Evolutionary conservation across 2,113 vertebrate species (phyloP), one percentile per base, ranked within the genome.

Genomic region (Telmatochromis brachygnathus): DNA sequence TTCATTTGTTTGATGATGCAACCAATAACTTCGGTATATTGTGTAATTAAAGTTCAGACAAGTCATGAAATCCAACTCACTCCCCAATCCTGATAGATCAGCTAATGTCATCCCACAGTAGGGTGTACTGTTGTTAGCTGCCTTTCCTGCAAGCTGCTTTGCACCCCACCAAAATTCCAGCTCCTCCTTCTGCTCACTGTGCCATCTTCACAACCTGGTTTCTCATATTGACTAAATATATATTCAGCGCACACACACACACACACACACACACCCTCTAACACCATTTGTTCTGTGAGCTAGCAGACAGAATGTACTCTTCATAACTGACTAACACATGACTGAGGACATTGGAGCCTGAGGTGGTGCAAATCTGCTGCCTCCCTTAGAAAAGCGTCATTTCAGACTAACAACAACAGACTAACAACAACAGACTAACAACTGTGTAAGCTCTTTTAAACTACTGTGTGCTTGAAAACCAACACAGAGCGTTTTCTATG

Each of bases 241-340:
- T 45, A 17, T 45, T 45, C 37, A 37, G 11, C 5, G 0, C 19
- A 9, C 28, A 3, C 15, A 17, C 14, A 26, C 15, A 9, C 56
- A 4, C 56, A 6, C 28, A 21, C 62, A 14, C n/a, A 9, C n/a
- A 17, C 37, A 1, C 39, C 2, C 68, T 17, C 39, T 17, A 75
- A 30, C 14, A 19, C 23, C 14, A 28, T 47, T 79, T 17, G 47
- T 51, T 77, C 53, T 86, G 65, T 81, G 35, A 86, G 45, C 54
- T 47, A 84, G 53, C 45, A 35, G 70, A 86, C 30, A 90, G 75
- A 90, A 88, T 65, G 73, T 33, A 39, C 65, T 80, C 73, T 75
- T 88, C 35, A 53, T 79, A 49, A 89, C 83, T 90, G 81, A 93
- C 85, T 87, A 93, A 86, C 91, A 28, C 88, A 89, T 93, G 92